These are phyloP conservation scores for Miltochrista miniata DNA, from an alignment of 2,888 invertebrate species.

Conservation along the genomic window DNA sequence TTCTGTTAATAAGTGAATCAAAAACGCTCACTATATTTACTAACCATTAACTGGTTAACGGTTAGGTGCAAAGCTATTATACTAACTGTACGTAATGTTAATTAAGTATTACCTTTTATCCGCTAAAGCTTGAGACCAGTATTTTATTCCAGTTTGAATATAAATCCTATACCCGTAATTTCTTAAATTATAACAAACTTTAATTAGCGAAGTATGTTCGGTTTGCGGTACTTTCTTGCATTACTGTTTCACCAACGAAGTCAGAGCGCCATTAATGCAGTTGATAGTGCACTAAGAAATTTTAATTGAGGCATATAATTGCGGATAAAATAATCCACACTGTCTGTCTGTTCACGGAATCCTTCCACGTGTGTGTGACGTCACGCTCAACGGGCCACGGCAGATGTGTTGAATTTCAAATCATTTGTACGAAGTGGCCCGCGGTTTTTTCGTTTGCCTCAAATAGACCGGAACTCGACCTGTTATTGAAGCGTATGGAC, in stretches of 20 bases:
- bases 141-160: no score
- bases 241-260: slow-evolving; percentile 21
- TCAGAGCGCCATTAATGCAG: slow-evolving; percentile 31
- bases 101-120: no score
- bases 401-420: slow-evolving; percentile 59
- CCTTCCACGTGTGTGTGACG: slow-evolving; percentile 48
- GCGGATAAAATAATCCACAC: slow-evolving; percentile 19
- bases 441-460: slow-evolving; percentile 51
- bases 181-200: slow-evolving; percentile 26
- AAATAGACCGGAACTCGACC: slow-evolving; percentile 70
- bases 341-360: slow-evolving; percentile 34
- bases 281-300: slow-evolving; percentile 22
- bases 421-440: slow-evolving; percentile 46
- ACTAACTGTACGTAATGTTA: no score
- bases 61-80: no score
- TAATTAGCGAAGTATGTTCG: slow-evolving; percentile 35
- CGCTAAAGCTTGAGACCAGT: no score
- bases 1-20: no score
- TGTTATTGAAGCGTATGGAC: slow-evolving; percentile 52
- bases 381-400: slow-evolving; percentile 48
- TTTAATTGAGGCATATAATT: slow-evolving; percentile 25
- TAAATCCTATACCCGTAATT: neutral
- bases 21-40: no score
- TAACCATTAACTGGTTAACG: no score
- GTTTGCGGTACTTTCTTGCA: slow-evolving; percentile 42